Conservation (phyloP, 2,797 vertebrate species). For the Dicrostonyx torquatus region DNA sequence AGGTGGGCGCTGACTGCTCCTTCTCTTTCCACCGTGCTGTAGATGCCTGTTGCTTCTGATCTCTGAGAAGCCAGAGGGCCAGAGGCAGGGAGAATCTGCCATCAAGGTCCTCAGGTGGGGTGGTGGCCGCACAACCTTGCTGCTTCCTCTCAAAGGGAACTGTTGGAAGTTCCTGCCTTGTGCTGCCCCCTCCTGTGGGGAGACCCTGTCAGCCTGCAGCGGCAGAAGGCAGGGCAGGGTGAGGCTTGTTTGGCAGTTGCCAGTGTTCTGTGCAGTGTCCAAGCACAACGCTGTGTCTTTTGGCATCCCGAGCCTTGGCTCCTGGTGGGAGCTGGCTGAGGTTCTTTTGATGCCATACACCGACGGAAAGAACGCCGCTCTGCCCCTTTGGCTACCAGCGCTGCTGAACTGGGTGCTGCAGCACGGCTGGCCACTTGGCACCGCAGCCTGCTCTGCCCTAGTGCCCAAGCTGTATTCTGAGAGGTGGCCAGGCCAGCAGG, state of each 20-base stretch:
- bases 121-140: background rate
- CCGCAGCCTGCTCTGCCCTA: background rate
- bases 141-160: background rate
- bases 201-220: background rate
- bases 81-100: background rate
- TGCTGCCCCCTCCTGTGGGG: too few relatives aligned
- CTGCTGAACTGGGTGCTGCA: background rate
- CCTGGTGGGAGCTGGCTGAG: background rate
- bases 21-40: background rate
- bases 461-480: background rate
- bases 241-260: background rate
- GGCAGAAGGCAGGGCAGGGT: background rate
- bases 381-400: background rate
- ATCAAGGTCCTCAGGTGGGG: background rate
- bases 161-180: background rate
- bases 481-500: background rate
- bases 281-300: background rate
- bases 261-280: background rate
- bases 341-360: background rate
- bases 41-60: background rate
- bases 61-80: background rate
- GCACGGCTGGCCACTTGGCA: accelerated
- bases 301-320: background rate
- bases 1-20: background rate
- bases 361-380: background rate